Base-by-base conservation (phyloP, 2,113 vertebrate genomes). In the Diphyllodes magnificus region DNA sequence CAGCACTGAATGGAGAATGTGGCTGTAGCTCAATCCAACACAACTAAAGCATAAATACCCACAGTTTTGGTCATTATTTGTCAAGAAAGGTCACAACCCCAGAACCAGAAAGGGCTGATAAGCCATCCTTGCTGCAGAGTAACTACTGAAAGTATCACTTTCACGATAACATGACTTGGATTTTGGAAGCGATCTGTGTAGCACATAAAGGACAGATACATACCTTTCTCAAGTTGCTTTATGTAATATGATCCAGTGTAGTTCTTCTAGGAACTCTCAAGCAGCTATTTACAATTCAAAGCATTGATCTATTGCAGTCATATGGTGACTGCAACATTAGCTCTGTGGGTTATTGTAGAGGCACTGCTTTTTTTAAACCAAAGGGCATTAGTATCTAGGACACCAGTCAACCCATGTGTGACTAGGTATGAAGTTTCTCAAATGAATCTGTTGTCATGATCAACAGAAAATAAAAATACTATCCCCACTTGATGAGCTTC, bases 281-380 rank as follows among this genome's bases (percentile, higher is more conserved):
- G 86, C 61, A 95, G 88, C 80, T 94, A 97, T 96, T 96, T 97
- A 80, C 94, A 97, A 96, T 95, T 94, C 93, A 96, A 94, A 97
- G 92, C 88, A 92, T 70, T 96, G 91, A 97, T 95, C 95, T 96
- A 96, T 93, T 96, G 86, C 92, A 94, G 96, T 92, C 90, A 96
- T 95, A 94, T 97, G 94, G 90, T 59, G 40, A 82, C 73, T 89
- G 88, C 87, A 97, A 94, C 63, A 92, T 91, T 94, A 96, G 63
- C 91, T 83, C 82, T 56, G 24, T 81, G 64, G 69, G 76, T 84
- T 90, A 94, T 82, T 80, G 86, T 82, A 92, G 75, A 97, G 59
- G 84, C 59, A 57, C 35, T 90, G 82, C 94, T 96, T 97, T 96
- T 97, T 97, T 95, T 95, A 97, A 97, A 93, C 56, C 65, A 79